These are phyloP conservation scores for Tridacna gigas DNA, from an alignment of 2,888 invertebrate species.

Conservation along the genomic window DNA sequence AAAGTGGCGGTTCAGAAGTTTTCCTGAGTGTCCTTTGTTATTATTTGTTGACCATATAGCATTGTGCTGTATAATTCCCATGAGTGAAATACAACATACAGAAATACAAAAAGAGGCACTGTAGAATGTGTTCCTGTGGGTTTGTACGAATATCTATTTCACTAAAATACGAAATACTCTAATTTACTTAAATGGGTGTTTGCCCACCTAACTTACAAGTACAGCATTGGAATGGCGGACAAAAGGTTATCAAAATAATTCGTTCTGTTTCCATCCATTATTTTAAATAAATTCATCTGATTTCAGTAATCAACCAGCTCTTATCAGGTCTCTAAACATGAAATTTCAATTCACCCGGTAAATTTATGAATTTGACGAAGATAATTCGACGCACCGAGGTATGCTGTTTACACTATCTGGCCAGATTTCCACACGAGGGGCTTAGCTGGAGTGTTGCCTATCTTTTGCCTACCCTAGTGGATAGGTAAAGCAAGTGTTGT, in stretches of 20 bases:
- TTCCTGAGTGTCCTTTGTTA: too few relatives aligned
- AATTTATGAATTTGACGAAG: conserved; percentile 29
- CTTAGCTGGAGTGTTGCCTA: conserved; percentile 56
- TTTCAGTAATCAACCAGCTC: conserved; percentile 18
- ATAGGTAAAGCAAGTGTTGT: conserved; percentile 32
- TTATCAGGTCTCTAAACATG: conserved; percentile 41
- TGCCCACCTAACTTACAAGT: not conserved
- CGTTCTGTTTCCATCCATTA: conserved; percentile 19
- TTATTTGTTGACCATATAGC: too few relatives aligned
- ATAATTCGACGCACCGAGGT: conserved; percentile 55
- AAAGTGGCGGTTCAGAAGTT: too few relatives aligned
- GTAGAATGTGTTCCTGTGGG: too few relatives aligned
- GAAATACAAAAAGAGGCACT: too few relatives aligned
- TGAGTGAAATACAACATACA: too few relatives aligned
- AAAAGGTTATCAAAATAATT: conserved; percentile 22
- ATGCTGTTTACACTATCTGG: conserved; percentile 63
- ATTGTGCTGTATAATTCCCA: too few relatives aligned
- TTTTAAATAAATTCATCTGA: conserved; percentile 14
- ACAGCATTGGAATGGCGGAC: not conserved
- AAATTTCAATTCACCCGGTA: conserved; percentile 52
- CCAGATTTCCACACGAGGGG: conserved; percentile 61
- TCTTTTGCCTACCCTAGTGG: conserved; percentile 47
- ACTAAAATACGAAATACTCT: not conserved
- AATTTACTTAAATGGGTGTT: conserved; percentile 13
- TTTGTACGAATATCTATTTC: not conserved